Evolutionary conservation across 1,140 invertebrate species (phyloP), one percentile per base, ranked within the genome.

Genomic region (Ceratitis capitata): DNA sequence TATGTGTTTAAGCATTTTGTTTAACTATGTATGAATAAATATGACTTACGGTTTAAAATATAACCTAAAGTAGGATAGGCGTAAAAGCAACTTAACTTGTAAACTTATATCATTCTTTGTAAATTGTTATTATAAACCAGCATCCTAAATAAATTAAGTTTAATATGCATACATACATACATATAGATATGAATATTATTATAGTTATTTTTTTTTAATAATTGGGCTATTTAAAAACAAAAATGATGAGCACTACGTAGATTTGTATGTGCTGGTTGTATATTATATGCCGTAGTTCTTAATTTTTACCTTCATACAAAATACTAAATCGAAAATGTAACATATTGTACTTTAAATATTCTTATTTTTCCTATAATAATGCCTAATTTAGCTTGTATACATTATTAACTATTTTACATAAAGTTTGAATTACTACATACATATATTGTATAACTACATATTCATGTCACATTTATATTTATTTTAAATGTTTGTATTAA

Each of bases 381-480:
- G 14, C 69, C 69, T 78, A 78, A 78, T 78, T 78, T 78, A 78
- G 69, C 45, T 78, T 78, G 69, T 78, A 78, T 78, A 78, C 69
- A 26, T 42, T 19, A 74, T 39, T 78, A 78, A 78, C 4, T 78
- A 78, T 78, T 78, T 78, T 78, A 69, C 23, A 78, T 78, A 78
- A 45, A 45, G 35, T 78, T 78, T 78, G 69, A 42, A 78, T 78
- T 78, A 78, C 69, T 78, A 45, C 39, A 23, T 45, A 61, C 29
- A 16, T 29, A 26, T 26, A 39, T 9, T 39, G 2, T 45, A 45
- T 78, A 45, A 78, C 19, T 78, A 78, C 29, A 69, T 69, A n/a
- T 78, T 78, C 69, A 78, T 78, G 23, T 78, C 69, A 78, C 69
- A 78, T 78, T 78, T 78, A 78, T 78, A 78, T 78, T 78, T 78